Evolutionary conservation across 2,113 vertebrate genomes (phyloP).

Genomic region (Eubucco bourcierii): DNA sequence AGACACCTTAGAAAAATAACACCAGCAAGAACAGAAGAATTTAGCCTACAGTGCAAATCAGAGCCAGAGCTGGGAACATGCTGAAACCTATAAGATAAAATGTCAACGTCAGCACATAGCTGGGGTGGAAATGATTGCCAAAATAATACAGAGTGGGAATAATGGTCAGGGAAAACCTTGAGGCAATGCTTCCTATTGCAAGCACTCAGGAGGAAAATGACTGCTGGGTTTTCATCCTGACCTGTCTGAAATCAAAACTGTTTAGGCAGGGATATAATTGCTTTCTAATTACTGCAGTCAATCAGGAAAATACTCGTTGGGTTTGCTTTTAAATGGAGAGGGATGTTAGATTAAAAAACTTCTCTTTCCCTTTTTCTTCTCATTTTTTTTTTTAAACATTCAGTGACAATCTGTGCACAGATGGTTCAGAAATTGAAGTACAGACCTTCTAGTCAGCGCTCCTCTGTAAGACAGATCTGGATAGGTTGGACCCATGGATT

Average conservation of each 20-base stretch:
- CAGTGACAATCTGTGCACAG: background rate
- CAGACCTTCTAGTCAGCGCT: background rate
- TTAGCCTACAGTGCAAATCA: slow-evolving; percentile 49
- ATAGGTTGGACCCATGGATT: no score
- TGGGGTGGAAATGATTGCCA: slow-evolving; percentile 41
- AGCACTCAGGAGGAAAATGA: slow-evolving; percentile 14
- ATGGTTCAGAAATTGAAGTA: background rate
- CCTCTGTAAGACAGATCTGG: no score
- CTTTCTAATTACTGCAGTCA: background rate
- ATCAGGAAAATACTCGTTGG: background rate
- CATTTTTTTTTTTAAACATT: background rate
- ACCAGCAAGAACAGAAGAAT: slow-evolving; percentile 37
- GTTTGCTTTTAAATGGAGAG: background rate
- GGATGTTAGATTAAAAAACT: background rate
- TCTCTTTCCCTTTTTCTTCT: background rate
- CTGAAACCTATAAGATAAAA: slow-evolving; percentile 46
- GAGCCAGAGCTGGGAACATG: slow-evolving; percentile 33
- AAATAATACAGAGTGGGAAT: slow-evolving; percentile 42
- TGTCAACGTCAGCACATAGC: slow-evolving; percentile 32
- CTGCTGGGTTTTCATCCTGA: slow-evolving; percentile 1
- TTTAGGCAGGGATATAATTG: background rate
- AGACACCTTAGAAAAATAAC: slow-evolving; percentile 2
- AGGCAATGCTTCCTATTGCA: slow-evolving; percentile 26
- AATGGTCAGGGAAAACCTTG: slow-evolving; percentile 28
- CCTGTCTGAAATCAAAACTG: background rate